phyloP scores from a whole-genome alignment of 2,888 invertebrate genomes.

The Cantharis flavilabris region DNA sequence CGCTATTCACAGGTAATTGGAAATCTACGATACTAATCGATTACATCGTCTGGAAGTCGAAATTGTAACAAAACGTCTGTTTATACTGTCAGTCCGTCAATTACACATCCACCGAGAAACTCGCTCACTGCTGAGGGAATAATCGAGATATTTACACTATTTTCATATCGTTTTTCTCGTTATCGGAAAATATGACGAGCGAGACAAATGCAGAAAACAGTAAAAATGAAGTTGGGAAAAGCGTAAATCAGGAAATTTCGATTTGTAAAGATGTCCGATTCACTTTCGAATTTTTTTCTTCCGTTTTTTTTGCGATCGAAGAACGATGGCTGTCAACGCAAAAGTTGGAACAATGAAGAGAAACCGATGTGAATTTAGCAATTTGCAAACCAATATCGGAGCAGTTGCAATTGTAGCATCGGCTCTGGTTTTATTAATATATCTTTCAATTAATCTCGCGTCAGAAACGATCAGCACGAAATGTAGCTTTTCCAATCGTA shows the following conservation, averaged over 20 bases:
- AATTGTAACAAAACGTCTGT: neutral
- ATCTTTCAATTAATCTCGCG: constrained; percentile 43
- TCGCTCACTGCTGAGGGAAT: neutral
- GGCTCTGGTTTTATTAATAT: constrained; percentile 33
- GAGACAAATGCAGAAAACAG: neutral
- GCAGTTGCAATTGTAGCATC: neutral
- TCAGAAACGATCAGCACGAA: constrained; percentile 28
- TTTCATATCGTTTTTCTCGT: neutral
- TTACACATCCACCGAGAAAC: neutral
- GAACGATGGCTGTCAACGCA: neutral
- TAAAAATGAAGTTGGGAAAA: neutral
- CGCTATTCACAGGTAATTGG: constrained; percentile 42
- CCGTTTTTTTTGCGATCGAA: too few relatives aligned
- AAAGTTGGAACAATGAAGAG: neutral
- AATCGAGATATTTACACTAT: neutral
- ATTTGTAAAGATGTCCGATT: neutral
- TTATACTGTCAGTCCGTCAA: neutral
- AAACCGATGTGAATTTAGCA: neutral
- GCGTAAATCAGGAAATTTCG: neutral
- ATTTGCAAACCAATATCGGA: constrained; percentile 1
- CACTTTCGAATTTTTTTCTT: neutral
- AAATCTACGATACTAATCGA: constrained; percentile 47
- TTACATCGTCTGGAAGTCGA: constrained; percentile 39
- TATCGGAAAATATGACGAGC: neutral
- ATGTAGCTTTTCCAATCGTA: constrained; percentile 10